phyloP scores from a whole-genome alignment of 2,888 invertebrate species.

The Leptogaster cylindrica region DNA sequence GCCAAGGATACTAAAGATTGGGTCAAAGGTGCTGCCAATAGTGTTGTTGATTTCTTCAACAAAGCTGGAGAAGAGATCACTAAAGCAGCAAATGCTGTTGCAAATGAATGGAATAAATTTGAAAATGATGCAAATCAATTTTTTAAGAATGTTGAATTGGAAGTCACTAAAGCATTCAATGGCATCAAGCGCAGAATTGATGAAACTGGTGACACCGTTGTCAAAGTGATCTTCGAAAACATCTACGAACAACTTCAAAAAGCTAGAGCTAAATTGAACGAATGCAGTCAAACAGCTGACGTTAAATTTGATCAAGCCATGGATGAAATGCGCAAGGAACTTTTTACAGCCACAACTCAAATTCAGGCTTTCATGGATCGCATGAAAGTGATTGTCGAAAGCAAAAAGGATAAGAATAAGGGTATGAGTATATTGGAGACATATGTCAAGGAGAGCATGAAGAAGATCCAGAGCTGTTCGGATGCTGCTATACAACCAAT shows the following conservation, averaged over 20 bases:
- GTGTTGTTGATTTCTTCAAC: neutral
- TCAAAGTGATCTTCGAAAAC: neutral
- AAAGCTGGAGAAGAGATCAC: neutral
- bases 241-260: neutral
- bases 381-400: neutral
- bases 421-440: neutral
- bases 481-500: neutral
- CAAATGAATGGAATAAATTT: neutral
- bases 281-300: neutral
- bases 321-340: neutral
- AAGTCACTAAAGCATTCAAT: neutral
- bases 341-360: neutral
- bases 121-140: neutral
- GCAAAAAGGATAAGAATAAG: neutral
- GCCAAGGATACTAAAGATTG: neutral
- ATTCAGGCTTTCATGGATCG: neutral
- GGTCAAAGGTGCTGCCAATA: neutral
- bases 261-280: neutral
- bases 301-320: neutral
- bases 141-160: neutral
- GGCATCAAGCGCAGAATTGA: neutral
- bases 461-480: neutral
- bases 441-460: neutral
- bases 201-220: neutral
- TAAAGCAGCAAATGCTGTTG: neutral